Evolutionary conservation across 1,140 invertebrate genomes (phyloP).

Genomic region (Probaryconus sp.): DNA sequence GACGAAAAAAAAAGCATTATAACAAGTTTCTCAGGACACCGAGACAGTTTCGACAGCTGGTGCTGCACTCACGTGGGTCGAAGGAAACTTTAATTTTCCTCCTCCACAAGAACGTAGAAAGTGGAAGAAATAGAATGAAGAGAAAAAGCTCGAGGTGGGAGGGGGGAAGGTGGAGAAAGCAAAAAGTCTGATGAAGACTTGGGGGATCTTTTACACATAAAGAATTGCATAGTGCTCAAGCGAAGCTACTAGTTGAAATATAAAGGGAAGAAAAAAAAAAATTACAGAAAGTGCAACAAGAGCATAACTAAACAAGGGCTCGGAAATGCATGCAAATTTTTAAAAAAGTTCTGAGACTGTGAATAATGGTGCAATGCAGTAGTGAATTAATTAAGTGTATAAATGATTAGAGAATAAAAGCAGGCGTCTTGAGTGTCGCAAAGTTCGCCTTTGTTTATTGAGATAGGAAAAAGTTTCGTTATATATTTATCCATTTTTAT

Average conservation of each 20-base stretch:
- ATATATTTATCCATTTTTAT: no score
- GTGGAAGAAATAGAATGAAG: background rate
- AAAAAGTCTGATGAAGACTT: no score
- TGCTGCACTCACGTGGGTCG: conserved; percentile 13
- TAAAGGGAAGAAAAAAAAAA: conserved; percentile 49
- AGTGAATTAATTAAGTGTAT: conserved; percentile 3
- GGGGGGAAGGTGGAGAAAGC: background rate
- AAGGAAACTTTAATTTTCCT: conserved; percentile 35
- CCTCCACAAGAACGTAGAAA: no score
- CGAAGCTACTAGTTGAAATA: conserved; percentile 30
- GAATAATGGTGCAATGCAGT: background rate
- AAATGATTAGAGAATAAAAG: background rate
- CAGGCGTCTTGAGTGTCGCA: background rate
- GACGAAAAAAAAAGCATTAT: background rate
- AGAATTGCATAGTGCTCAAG: conserved; percentile 19
- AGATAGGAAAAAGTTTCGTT: no score
- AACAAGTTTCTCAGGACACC: conserved; percentile 23
- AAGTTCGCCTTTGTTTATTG: background rate
- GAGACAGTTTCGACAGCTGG: conserved; percentile 7
- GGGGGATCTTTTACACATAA: conserved; percentile 22
- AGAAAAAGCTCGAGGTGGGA: background rate
- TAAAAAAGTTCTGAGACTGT: background rate
- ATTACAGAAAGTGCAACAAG: conserved; percentile 29
- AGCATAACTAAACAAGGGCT: no score
- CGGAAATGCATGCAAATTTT: conserved; percentile 5